Percentiles rank a stretch among this genome's conserved stretches.
Evolutionary conservation across 2,888 invertebrate genomes (phyloP).

Genomic region (Corythucha ciliata): DNA sequence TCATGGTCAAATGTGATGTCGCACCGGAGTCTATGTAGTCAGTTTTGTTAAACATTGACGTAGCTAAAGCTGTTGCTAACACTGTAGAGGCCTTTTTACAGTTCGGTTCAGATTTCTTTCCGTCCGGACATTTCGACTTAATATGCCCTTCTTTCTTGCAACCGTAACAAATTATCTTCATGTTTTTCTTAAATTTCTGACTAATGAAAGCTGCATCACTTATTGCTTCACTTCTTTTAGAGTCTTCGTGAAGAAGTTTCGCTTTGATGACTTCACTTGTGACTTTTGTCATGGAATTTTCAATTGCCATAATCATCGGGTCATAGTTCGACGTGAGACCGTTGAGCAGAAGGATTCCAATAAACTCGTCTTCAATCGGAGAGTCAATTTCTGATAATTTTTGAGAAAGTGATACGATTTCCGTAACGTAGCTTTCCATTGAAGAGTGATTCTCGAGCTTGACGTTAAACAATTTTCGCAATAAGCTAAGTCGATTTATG

Average conservation of each 20-base stretch:
- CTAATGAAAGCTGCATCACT: too few relatives aligned
- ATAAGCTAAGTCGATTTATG: too few relatives aligned
- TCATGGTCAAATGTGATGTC: slow-evolving; percentile 20
- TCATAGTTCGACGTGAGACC: slow-evolving; percentile 16
- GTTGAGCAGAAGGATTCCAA: slow-evolving; percentile 12
- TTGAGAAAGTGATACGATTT: slow-evolving; percentile 3
- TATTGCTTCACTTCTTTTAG: background rate
- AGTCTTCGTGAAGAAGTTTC: slow-evolving; percentile 7
- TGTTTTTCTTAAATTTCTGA: background rate
- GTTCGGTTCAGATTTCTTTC: background rate
- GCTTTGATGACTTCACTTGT: background rate
- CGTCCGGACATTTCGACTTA: background rate
- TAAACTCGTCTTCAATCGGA: slow-evolving; percentile 13
- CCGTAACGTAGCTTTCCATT: slow-evolving; percentile 8
- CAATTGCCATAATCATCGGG: slow-evolving; percentile 17
- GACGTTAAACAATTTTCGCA: slow-evolving; percentile 3
- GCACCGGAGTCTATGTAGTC: slow-evolving; percentile 20
- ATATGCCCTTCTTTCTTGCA: slow-evolving; percentile 5
- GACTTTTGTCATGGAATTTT: background rate
- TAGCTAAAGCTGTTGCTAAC: slow-evolving; percentile 1
- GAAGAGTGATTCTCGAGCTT: background rate
- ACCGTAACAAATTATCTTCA: background rate
- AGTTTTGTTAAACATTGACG: background rate
- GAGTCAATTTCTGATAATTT: slow-evolving; percentile 7
- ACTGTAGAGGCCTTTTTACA: background rate